phyloP scores from a whole-genome alignment of 1,140 invertebrate genomes.

The Holotrichia oblita region DNA sequence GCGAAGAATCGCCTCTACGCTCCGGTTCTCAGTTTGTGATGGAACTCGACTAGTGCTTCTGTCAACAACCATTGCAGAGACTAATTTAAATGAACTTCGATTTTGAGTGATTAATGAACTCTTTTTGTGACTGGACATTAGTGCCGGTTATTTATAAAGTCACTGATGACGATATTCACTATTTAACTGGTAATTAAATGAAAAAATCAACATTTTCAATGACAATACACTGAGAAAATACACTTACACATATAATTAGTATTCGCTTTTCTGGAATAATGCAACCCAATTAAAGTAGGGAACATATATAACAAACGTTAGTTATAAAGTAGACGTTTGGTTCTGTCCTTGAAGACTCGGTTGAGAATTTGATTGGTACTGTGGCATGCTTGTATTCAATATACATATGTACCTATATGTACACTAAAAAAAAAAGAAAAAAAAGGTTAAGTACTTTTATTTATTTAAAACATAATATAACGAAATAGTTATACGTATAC shows the following conservation, averaged over 20 bases:
- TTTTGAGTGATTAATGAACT: slow-evolving; percentile 36
- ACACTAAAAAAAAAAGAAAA: no score
- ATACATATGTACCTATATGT: no score
- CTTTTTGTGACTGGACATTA: slow-evolving; percentile 32
- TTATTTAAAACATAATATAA: no score
- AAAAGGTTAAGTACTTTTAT: no score
- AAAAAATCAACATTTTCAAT: not conserved
- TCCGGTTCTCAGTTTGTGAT: slow-evolving; percentile 26
- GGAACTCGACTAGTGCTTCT: slow-evolving; percentile 11
- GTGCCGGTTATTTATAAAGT: slow-evolving; percentile 25
- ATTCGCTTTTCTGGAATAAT: not conserved
- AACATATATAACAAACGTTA: not conserved
- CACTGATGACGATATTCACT: not conserved
- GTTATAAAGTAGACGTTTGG: no score
- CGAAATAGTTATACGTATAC: no score
- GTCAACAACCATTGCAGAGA: slow-evolving; percentile 31
- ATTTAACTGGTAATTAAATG: not conserved
- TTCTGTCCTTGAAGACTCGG: no score
- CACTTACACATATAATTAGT: not conserved
- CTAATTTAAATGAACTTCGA: slow-evolving; percentile 41
- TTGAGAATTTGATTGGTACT: no score
- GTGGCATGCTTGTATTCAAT: no score
- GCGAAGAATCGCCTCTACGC: slow-evolving; percentile 27
- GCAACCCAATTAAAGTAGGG: not conserved
- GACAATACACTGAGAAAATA: not conserved